Evolutionary conservation across 2,113 vertebrate species (phyloP).

Genomic region (Serilophus lunatus): DNA sequence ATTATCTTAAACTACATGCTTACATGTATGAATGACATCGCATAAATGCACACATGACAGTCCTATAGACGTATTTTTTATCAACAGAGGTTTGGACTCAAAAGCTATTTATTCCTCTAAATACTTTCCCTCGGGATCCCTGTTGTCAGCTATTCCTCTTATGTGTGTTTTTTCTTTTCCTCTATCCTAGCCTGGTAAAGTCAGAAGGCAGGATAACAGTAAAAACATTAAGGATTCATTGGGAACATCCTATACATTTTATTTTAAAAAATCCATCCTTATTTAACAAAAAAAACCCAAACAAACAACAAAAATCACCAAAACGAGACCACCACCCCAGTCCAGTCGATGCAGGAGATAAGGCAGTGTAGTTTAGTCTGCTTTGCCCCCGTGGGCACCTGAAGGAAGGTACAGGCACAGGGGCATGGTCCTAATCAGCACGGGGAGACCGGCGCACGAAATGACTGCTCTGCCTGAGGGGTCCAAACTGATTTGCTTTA

Average conservation of each 20-base stretch:
- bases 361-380: background rate
- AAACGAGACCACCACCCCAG: background rate
- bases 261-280: background rate
- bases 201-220: background rate
- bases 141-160: background rate
- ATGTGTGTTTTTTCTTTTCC: background rate
- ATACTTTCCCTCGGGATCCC: background rate
- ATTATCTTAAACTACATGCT: background rate
- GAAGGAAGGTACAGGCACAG: background rate
- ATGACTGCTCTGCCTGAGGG: background rate
- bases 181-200: background rate
- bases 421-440: background rate
- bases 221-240: background rate
- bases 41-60: background rate
- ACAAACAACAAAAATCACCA: fast-evolving
- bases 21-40: background rate
- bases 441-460: fast-evolving
- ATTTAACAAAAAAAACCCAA: background rate
- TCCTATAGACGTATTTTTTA: background rate
- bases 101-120: background rate
- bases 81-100: background rate
- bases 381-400: background rate
- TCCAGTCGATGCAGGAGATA: background rate
- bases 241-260: background rate
- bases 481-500: background rate